Percentiles rank a stretch among this genome's conserved stretches.
phyloP scores from a whole-genome alignment of 2,888 invertebrate species.

The Heteromyza rotundicornis region DNA sequence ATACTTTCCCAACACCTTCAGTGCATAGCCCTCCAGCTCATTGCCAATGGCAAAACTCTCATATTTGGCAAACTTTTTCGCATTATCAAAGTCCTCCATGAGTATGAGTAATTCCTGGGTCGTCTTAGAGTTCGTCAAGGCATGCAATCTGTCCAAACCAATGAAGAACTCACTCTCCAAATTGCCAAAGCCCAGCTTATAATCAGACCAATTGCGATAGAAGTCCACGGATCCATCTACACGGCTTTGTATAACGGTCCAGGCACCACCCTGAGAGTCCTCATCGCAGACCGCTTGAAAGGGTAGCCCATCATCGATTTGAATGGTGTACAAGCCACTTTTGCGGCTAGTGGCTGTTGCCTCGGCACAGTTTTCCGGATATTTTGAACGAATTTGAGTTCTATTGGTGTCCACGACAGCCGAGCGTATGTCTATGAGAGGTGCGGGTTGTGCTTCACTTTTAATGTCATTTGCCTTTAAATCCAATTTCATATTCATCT shows the following conservation, averaged over 20 bases:
- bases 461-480: too few species aligned
- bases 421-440: too few species aligned
- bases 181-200: conserved; percentile 21
- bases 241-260: conserved; percentile 18
- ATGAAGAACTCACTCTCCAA: conserved; percentile 19
- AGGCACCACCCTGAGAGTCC: not conserved
- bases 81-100: conserved; percentile 34
- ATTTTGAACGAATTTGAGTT: too few species aligned
- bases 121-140: conserved; percentile 9
- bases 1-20: conserved; percentile 17
- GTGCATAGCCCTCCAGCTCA: conserved; percentile 4
- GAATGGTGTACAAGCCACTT: too few species aligned
- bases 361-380: too few species aligned
- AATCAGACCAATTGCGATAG: conserved; percentile 15
- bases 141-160: conserved; percentile 18
- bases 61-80: conserved; percentile 14
- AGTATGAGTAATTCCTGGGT: conserved; percentile 32
- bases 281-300: too few species aligned
- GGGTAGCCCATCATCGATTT: too few species aligned
- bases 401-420: too few species aligned
- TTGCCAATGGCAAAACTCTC: conserved; percentile 16
- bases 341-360: too few species aligned
- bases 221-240: conserved; percentile 19
- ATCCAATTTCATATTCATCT: too few species aligned
- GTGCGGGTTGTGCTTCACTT: too few species aligned